Evolutionary conservation across 2,888 invertebrate genomes (phyloP).

Genomic region (Ligdia adustata): DNA sequence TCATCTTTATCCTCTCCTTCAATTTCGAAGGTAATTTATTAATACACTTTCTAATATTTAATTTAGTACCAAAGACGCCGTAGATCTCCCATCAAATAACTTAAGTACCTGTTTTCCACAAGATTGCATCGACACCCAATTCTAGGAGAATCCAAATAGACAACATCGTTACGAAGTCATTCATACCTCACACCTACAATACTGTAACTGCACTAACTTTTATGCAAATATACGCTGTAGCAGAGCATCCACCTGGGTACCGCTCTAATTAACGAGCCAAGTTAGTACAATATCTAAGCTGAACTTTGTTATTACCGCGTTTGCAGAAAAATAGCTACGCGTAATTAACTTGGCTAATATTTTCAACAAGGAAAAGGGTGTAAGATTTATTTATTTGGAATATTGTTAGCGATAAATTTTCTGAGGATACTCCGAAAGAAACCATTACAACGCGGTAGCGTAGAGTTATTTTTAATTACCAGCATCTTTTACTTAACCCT

Average conservation of each 20-base stretch:
- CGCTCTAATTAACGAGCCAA: constrained; percentile 69
- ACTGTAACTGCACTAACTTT: constrained; percentile 61
- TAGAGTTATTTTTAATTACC: no score
- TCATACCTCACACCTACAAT: constrained; percentile 39
- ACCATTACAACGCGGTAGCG: no score
- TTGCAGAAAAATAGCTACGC: constrained; percentile 25
- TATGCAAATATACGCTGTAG: constrained; percentile 58
- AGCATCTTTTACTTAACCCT: no score
- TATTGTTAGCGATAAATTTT: not conserved
- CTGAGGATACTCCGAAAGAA: no score
- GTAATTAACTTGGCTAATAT: constrained; percentile 6
- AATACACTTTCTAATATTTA: no score
- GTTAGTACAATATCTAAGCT: constrained; percentile 57
- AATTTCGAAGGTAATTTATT: no score
- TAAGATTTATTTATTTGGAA: not conserved
- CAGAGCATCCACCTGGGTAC: constrained; percentile 65
- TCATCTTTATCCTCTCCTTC: no score
- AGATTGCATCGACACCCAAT: not conserved
- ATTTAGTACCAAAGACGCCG: no score
- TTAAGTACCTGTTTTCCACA: no score
- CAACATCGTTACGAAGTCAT: constrained; percentile 16
- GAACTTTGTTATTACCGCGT: constrained; percentile 51
- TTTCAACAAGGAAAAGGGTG: not conserved
- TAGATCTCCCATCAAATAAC: no score
- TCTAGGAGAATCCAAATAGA: not conserved